phyloP scores from a whole-genome alignment of 2,113 vertebrate genomes.

The Sinocyclocheilus maitianheensis region DNA sequence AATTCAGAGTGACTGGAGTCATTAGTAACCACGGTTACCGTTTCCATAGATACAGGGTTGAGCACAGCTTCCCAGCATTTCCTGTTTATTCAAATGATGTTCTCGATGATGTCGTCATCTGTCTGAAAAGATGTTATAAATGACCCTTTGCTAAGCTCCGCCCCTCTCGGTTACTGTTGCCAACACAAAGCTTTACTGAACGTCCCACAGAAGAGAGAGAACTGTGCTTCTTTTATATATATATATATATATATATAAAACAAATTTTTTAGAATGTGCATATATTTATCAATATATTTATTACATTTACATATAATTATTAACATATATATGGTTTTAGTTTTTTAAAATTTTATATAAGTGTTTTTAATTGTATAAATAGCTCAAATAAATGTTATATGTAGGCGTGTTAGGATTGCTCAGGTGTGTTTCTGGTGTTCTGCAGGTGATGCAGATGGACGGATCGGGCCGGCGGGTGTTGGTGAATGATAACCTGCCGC shows the following conservation, averaged over 20 bases:
- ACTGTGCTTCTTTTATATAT: too few relatives aligned
- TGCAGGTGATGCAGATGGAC: constrained; percentile 89
- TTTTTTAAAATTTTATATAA: too few relatives aligned
- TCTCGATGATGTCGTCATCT: background rate
- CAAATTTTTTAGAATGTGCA: too few relatives aligned
- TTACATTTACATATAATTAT: too few relatives aligned
- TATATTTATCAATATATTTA: too few relatives aligned
- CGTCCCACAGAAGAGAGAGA: background rate
- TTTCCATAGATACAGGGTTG: background rate
- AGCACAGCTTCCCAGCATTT: background rate
- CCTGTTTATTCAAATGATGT: background rate
- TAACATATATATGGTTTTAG: too few relatives aligned
- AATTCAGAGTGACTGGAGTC: background rate
- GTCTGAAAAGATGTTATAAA: background rate
- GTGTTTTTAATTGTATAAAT: too few relatives aligned
- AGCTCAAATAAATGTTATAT: too few relatives aligned
- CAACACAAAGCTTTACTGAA: background rate
- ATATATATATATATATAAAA: too few relatives aligned
- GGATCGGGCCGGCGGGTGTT: constrained; percentile 85
- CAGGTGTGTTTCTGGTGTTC: background rate
- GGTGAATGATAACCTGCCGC: constrained; percentile 93
- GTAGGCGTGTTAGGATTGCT: too few relatives aligned
- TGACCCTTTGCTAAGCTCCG: too few relatives aligned
- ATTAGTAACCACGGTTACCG: background rate
- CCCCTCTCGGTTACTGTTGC: too few relatives aligned